Conservation (phyloP, 2,113 vertebrate species). For the Oreotrochilus melanogaster region DNA sequence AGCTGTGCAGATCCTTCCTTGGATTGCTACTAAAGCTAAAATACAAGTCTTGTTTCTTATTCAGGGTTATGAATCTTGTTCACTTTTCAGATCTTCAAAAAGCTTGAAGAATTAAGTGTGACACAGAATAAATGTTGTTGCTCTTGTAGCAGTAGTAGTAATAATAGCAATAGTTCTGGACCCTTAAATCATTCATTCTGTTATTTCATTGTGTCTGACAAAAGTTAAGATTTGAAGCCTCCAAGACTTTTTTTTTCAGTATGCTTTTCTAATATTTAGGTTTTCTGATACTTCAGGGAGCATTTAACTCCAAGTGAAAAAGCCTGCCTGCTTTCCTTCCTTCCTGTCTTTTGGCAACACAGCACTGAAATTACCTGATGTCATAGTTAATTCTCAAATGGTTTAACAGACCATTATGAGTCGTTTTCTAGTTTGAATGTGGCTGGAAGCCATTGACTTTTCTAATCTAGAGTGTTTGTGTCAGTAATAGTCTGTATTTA, state of each 20-base stretch:
- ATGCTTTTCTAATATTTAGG: neutral
- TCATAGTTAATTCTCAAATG: constrained; percentile 35
- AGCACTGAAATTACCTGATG: constrained; percentile 30
- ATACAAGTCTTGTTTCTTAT: neutral
- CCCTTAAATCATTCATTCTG: neutral
- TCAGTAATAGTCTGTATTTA: constrained; percentile 45
- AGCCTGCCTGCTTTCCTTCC: constrained; percentile 33
- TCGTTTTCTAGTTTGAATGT: neutral
- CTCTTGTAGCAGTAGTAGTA: too few species aligned
- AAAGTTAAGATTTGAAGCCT: neutral
- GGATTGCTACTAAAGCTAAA: neutral
- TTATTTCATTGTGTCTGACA: neutral
- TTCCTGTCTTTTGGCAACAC: constrained; percentile 51
- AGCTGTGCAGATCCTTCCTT: neutral
- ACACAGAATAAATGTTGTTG: neutral
- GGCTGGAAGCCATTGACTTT: constrained; percentile 56
- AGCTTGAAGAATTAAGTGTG: neutral
- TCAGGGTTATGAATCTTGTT: neutral
- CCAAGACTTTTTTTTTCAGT: neutral
- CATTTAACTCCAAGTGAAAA: constrained; percentile 36
- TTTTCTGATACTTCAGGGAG: constrained; percentile 39
- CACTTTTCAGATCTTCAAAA: neutral
- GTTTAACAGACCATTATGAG: constrained; percentile 39
- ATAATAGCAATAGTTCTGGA: neutral
- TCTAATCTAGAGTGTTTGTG: constrained; percentile 53